Evolutionary conservation across 2,113 vertebrate species (phyloP).

Genomic region (Reinhardtius hippoglossoides): DNA sequence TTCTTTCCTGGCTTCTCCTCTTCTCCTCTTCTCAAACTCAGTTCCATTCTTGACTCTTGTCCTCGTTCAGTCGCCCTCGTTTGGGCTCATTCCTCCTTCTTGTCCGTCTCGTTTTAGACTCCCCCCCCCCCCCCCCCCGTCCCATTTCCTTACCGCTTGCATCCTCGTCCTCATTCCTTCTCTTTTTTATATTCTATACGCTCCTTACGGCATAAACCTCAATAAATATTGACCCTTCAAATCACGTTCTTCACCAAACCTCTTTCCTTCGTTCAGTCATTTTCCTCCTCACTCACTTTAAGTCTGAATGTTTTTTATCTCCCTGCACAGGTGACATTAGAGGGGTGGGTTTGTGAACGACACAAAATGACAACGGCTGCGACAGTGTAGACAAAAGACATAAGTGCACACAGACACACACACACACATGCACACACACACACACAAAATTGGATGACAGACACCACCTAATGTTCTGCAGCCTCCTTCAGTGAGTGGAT

Average conservation of each 20-base stretch:
- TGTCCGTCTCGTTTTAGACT: not conserved
- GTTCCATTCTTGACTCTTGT: not conserved
- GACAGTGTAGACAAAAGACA: slow-evolving; percentile 4
- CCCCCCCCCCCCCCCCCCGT: not conserved
- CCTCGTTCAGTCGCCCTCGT: slow-evolving; percentile 5
- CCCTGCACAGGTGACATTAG: not conserved
- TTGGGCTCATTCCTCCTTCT: slow-evolving; percentile 6
- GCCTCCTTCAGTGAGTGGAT: slow-evolving; percentile 17
- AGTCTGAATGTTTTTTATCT: not conserved
- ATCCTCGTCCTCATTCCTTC: not conserved
- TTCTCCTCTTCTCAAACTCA: not conserved
- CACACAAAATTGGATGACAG: slow-evolving; percentile 11
- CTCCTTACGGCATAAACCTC: not conserved
- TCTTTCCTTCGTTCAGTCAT: not conserved
- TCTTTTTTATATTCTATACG: not conserved
- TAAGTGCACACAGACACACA: too few relatives aligned
- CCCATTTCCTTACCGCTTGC: not conserved
- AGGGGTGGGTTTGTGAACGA: not conserved
- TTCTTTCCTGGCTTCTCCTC: not conserved
- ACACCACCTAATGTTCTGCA: slow-evolving; percentile 30
- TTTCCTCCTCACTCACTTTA: not conserved
- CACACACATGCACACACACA: not conserved
- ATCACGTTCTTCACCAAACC: not conserved
- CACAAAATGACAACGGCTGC: not conserved
- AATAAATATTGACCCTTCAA: slow-evolving; percentile 25